Evolutionary conservation across 2,113 vertebrate genomes (phyloP).

Genomic region (Oophaga pumilio): DNA sequence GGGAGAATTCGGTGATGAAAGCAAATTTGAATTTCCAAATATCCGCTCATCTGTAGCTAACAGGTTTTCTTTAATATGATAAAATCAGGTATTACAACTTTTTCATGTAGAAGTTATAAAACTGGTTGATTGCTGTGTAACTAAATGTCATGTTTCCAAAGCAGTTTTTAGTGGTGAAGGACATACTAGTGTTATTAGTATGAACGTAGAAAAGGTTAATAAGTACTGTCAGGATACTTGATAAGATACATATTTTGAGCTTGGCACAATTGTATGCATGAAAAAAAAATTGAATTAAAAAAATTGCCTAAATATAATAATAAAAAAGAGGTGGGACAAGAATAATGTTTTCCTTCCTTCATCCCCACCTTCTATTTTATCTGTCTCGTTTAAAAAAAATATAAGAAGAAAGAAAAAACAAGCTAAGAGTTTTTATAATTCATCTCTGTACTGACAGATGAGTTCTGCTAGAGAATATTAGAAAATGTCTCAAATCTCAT

Average conservation of each 20-base stretch:
- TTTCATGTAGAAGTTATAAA: too few species aligned
- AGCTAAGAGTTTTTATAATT: slow-evolving; percentile 98
- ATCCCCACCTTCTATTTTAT: slow-evolving; percentile 57
- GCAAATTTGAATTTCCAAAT: too few species aligned
- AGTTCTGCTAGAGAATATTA: slow-evolving; percentile 99
- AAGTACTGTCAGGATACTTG: neutral
- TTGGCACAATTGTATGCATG: neutral
- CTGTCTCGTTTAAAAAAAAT: slow-evolving; percentile 68
- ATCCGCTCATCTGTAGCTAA: too few species aligned
- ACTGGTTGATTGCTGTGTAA: too few species aligned
- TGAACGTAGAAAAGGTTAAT: neutral
- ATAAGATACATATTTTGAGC: neutral
- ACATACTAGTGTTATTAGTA: too few species aligned
- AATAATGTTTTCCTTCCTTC: slow-evolving; percentile 46
- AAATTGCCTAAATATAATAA: neutral
- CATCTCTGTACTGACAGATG: slow-evolving; percentile 99
- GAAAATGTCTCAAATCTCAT: slow-evolving; percentile 99
- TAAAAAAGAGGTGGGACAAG: slow-evolving; percentile 60
- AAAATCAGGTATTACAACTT: too few species aligned
- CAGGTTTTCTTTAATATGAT: too few species aligned
- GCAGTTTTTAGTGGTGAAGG: too few species aligned
- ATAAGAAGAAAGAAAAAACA: slow-evolving; percentile 76
- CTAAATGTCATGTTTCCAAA: too few species aligned
- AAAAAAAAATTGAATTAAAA: neutral
- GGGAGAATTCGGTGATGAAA: too few species aligned